These are phyloP conservation scores for Conops quadrifasciatus DNA, from an alignment of 2,888 invertebrate species.

Conservation along the genomic window DNA sequence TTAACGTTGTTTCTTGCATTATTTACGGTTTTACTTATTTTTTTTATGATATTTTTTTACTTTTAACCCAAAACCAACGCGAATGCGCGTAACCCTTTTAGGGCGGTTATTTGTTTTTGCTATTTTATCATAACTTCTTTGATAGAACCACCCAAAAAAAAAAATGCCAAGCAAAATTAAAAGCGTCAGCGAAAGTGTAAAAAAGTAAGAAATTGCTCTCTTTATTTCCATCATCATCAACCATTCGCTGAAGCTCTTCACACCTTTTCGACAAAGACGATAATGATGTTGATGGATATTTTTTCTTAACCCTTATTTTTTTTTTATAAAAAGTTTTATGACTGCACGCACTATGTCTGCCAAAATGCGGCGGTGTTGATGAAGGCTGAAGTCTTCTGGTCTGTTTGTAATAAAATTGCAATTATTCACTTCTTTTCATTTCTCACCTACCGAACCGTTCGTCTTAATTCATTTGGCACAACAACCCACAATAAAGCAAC, in stretches of 20 bases:
- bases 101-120: background rate
- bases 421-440: constrained; percentile 48
- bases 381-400: too few relatives aligned
- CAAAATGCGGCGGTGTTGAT: too few relatives aligned
- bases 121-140: background rate
- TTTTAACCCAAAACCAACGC: constrained; percentile 1
- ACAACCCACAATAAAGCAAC: background rate
- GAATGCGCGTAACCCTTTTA: constrained; percentile 21
- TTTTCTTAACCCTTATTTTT: constrained; percentile 10
- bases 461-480: constrained; percentile 52
- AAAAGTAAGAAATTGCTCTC: constrained; percentile 1
- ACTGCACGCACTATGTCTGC: background rate
- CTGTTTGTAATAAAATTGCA: constrained; percentile 57
- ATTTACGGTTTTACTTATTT: constrained; percentile 17
- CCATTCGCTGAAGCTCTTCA: constrained; percentile 58
- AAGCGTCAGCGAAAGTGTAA: constrained; percentile 6
- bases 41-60: constrained; percentile 21
- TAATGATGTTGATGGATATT: constrained; percentile 48
- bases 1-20: constrained; percentile 33
- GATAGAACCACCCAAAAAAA: background rate
- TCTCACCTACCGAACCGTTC: constrained; percentile 48
- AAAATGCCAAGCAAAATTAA: constrained; percentile 28
- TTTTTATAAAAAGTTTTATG: constrained; percentile 15
- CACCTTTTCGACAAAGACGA: constrained; percentile 52
- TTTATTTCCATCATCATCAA: background rate